These are phyloP conservation scores for Pyrocephalus nanus DNA, from an alignment of 2,797 vertebrate genomes.

Conservation along the genomic window DNA sequence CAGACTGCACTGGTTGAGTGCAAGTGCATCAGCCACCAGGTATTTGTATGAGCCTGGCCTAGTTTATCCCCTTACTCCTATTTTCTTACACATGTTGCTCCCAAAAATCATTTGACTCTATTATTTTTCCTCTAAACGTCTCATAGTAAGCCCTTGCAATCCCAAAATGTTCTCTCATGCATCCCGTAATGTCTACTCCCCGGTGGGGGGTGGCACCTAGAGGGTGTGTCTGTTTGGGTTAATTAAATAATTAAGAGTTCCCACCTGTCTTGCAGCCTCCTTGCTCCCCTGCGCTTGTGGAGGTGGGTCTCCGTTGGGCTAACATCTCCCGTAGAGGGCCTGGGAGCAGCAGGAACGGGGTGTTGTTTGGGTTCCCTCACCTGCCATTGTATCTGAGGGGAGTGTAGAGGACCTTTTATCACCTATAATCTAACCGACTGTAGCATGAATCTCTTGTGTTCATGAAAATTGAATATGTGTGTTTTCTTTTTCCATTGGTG, in stretches of 20 bases:
- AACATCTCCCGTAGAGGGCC: neutral
- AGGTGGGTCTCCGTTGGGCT: neutral
- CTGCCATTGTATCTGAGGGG: neutral
- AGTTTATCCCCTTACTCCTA: neutral
- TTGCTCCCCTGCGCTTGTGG: neutral
- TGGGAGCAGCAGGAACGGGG: neutral
- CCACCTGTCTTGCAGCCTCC: neutral
- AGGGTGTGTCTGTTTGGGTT: neutral
- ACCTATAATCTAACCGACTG: neutral
- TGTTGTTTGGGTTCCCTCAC: neutral
- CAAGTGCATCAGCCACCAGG: neutral
- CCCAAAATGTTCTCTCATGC: neutral
- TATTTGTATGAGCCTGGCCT: neutral
- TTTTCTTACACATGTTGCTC: neutral
- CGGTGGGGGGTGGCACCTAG: accelerated
- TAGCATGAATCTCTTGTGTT: neutral
- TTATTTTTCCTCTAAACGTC: neutral
- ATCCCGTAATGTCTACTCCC: accelerated
- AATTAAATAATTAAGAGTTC: neutral
- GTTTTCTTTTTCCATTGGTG: neutral
- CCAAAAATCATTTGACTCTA: neutral
- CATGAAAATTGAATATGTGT: neutral
- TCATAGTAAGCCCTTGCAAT: neutral
- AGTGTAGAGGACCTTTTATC: neutral
- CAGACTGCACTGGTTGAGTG: neutral